Percentiles rank a stretch among this genome's conserved stretches.
Conservation (phyloP, 2,113 vertebrate genomes). For the Dasypus novemcinctus region DNA sequence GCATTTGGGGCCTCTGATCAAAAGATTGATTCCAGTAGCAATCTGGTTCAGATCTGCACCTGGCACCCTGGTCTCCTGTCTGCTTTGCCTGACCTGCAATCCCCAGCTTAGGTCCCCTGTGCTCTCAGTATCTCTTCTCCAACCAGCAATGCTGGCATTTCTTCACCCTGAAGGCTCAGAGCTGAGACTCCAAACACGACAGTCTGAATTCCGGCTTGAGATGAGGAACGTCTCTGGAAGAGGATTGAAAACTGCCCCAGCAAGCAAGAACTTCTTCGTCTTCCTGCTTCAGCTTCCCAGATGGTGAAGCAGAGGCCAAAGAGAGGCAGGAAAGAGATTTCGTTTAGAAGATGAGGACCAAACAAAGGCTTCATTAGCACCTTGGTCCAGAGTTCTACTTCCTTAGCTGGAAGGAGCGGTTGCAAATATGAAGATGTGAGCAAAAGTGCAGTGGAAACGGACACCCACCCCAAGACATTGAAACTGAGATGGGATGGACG, state of each 20-base stretch:
- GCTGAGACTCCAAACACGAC: not conserved
- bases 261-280: not conserved
- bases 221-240: not conserved
- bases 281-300: not conserved
- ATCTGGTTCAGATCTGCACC: not conserved
- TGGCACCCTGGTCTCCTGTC: not conserved
- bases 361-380: not conserved
- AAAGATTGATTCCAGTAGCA: not conserved
- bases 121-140: not conserved
- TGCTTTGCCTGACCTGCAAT: not conserved
- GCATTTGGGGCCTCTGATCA: not conserved
- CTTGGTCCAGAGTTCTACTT: not conserved
- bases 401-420: not conserved
- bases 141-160: not conserved
- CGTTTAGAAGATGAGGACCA: not conserved
- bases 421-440: not conserved
- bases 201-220: not conserved
- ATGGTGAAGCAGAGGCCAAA: not conserved
- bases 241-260: not conserved
- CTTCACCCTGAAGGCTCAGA: not conserved
- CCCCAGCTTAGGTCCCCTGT: not conserved
- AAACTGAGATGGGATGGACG: not conserved
- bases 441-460: not conserved
- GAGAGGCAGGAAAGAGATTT: not conserved
- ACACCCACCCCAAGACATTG: not conserved